Evolutionary conservation across 1,140 invertebrate species (phyloP).

Genomic region (Pseudomyrmex concolor): DNA sequence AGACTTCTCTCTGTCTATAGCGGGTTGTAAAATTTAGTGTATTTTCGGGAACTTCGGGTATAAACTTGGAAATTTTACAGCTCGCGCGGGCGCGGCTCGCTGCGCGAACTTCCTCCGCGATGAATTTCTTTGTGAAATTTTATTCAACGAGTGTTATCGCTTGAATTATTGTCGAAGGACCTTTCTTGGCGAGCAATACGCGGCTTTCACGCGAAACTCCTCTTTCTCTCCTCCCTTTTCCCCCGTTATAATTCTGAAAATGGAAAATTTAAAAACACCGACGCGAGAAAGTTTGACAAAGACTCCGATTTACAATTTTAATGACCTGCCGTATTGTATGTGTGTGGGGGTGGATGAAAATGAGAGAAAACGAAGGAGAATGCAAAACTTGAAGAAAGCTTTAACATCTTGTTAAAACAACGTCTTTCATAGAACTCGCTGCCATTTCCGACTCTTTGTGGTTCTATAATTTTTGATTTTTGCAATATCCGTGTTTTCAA

Average conservation of each 20-base stretch:
- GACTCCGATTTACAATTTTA: not conserved
- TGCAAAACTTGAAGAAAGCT: slow-evolving; percentile 4
- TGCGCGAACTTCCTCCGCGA: not conserved
- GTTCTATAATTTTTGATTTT: too few species aligned
- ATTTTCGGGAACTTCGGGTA: slow-evolving; percentile 46
- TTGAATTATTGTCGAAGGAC: slow-evolving; percentile 33
- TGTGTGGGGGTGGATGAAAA: not conserved
- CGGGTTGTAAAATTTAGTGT: slow-evolving; percentile 53
- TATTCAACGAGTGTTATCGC: slow-evolving; percentile 33
- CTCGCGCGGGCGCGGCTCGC: not conserved
- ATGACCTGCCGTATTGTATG: not conserved
- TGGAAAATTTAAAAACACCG: not conserved
- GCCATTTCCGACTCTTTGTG: too few species aligned
- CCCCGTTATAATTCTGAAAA: not conserved
- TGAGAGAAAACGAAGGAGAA: not conserved
- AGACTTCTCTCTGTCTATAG: slow-evolving; percentile 17
- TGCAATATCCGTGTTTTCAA: too few species aligned
- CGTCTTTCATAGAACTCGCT: too few species aligned
- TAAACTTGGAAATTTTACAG: slow-evolving; percentile 42
- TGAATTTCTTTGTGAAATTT: slow-evolving; percentile 49
- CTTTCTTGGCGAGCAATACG: not conserved
- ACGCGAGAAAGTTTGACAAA: not conserved
- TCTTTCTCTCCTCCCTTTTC: too few species aligned
- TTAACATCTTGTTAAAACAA: not conserved
- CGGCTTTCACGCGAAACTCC: not conserved